Percentiles rank a stretch among this genome's conserved stretches.
Evolutionary conservation across 64 coral and sea anemone genomes (phyloP).

Genomic region (Hydrozoanthus tunicans): DNA sequence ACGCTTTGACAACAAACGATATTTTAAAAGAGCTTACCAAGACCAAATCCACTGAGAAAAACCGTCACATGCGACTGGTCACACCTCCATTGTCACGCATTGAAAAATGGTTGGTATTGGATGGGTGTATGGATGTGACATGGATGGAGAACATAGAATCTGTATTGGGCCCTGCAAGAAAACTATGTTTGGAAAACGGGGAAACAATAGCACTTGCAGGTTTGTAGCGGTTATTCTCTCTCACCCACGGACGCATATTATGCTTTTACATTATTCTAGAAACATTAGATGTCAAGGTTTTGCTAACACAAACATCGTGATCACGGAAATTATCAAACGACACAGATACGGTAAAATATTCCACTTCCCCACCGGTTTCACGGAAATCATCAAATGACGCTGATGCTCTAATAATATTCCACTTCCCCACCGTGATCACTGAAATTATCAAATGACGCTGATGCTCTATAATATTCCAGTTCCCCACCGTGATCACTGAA

Average conservation of each 20-base stretch:
- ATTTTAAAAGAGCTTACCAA: conserved; percentile 62
- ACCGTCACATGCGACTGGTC: conserved; percentile 53
- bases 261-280: neutral
- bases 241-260: neutral
- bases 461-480: no score
- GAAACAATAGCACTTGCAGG: conserved; percentile 53
- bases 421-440: no score
- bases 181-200: conserved; percentile 84
- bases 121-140: conserved; percentile 80
- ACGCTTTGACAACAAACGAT: conserved; percentile 63
- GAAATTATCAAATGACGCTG: no score
- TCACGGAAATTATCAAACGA: no score
- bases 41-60: conserved; percentile 57
- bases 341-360: no score
- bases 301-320: no score
- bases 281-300: no score
- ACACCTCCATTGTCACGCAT: conserved; percentile 63
- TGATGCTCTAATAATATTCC: no score
- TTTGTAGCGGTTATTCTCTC: neutral
- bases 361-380: no score
- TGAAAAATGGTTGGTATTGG: conserved; percentile 91
- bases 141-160: conserved; percentile 82
- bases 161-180: conserved; percentile 67
- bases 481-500: no score
- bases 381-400: no score